Conservation (phyloP, 2,888 invertebrate species). For the Protodeltote pygarga region DNA sequence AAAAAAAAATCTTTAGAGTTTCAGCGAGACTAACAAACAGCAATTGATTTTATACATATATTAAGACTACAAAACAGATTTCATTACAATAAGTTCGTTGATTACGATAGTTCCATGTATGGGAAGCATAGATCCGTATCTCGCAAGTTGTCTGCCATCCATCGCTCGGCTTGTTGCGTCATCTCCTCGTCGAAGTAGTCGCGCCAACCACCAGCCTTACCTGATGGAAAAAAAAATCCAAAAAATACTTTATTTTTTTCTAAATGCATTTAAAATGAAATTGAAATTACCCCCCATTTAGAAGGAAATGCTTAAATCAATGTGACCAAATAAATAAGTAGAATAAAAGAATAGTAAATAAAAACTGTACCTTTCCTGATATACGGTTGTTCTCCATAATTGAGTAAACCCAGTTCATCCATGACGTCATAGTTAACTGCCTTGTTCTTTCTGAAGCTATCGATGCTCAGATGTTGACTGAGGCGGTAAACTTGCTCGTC, state of each 20-base stretch:
- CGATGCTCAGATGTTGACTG: slow-evolving; percentile 89
- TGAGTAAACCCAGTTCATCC: slow-evolving; percentile 24
- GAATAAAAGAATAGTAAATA: too few relatives aligned
- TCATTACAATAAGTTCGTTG: too few relatives aligned
- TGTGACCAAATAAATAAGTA: too few relatives aligned
- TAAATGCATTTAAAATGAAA: neutral
- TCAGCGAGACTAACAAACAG: too few relatives aligned
- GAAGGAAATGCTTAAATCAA: too few relatives aligned
- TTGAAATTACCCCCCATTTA: too few relatives aligned
- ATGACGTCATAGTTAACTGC: slow-evolving; percentile 63
- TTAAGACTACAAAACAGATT: too few relatives aligned
- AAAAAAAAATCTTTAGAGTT: too few relatives aligned
- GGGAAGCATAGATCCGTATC: slow-evolving; percentile 54
- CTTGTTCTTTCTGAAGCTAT: slow-evolving; percentile 92
- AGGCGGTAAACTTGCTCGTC: slow-evolving; percentile 85
- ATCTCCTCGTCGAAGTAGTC: slow-evolving; percentile 89
- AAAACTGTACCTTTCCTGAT: slow-evolving; percentile 46
- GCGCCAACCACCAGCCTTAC: slow-evolving; percentile 81
- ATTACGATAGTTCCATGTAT: neutral
- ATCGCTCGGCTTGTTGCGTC: slow-evolving; percentile 86
- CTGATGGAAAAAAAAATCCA: slow-evolving; percentile 2
- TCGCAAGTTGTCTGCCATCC: slow-evolving; percentile 88
- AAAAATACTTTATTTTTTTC: neutral
- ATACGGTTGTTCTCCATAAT: slow-evolving; percentile 31
- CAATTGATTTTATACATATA: too few relatives aligned